Conservation (phyloP, 2,113 vertebrate genomes). For the Ifrita kowaldi region DNA sequence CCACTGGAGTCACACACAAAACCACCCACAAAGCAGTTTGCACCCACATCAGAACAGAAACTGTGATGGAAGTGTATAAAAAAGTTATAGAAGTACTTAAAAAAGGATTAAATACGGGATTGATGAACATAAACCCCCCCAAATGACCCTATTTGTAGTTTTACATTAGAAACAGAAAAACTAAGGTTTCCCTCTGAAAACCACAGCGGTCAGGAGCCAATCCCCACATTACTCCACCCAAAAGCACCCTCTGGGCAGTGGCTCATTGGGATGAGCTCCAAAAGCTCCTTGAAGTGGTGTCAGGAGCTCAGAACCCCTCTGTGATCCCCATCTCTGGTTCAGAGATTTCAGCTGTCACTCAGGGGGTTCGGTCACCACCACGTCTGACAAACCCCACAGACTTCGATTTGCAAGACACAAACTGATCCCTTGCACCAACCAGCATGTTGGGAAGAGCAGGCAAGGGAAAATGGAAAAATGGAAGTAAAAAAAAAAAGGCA, state of each 20-base stretch:
- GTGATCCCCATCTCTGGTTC: neutral
- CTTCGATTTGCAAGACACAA: neutral
- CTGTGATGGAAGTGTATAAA: neutral
- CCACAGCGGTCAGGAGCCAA: neutral
- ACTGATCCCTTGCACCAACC: neutral
- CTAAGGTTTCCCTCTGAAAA: neutral
- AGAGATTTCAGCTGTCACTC: neutral
- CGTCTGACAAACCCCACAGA: neutral
- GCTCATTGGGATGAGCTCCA: neutral
- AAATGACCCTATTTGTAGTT: neutral
- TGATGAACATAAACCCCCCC: rapidly evolving
- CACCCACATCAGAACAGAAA: neutral
- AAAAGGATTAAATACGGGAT: rapidly evolving
- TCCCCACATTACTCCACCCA: neutral
- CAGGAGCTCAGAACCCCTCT: neutral
- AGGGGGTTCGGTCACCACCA: neutral
- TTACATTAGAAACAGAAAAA: neutral
- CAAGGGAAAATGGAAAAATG: neutral
- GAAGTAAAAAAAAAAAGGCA: neutral
- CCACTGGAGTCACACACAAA: neutral
- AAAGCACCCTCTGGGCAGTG: neutral
- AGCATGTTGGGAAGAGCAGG: rapidly evolving
- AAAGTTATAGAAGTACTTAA: neutral
- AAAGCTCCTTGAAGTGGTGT: neutral
- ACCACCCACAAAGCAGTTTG: neutral